phyloP scores from a whole-genome alignment of 2,888 invertebrate species.

The Spicauda simplicius region DNA sequence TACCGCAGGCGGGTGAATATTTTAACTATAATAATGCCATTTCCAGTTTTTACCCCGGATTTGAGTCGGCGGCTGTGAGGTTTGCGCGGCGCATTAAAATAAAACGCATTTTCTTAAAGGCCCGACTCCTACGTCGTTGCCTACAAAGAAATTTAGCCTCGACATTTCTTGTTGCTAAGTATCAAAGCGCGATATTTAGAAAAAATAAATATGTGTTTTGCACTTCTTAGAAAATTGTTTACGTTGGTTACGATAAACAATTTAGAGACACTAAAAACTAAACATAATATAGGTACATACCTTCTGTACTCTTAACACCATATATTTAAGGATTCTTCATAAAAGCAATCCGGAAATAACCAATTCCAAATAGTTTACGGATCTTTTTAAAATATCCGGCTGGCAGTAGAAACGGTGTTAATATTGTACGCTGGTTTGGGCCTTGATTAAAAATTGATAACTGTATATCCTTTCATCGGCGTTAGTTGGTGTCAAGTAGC shows the following conservation, averaged over 20 bases:
- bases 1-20: slow-evolving; percentile 25
- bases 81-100: slow-evolving; percentile 33
- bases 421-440: not conserved
- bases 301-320: not conserved
- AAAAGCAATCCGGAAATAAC: not conserved
- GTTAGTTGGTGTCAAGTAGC: slow-evolving; percentile 64
- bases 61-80: slow-evolving; percentile 30
- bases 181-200: slow-evolving; percentile 32
- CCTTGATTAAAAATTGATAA: slow-evolving; percentile 22
- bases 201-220: slow-evolving; percentile 21
- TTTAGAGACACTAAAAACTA: not conserved
- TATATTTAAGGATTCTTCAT: not conserved
- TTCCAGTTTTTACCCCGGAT: slow-evolving; percentile 31
- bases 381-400: no score
- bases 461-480: slow-evolving; percentile 27
- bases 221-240: slow-evolving; percentile 10
- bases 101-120: slow-evolving; percentile 36
- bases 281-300: not conserved
- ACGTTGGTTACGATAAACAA: not conserved
- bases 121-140: slow-evolving; percentile 25
- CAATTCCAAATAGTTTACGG: no score
- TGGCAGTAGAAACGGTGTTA: no score
- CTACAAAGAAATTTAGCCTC: slow-evolving; percentile 33
- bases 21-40: slow-evolving; percentile 36
- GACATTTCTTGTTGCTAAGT: slow-evolving; percentile 33